Percentiles rank a stretch among this genome's conserved stretches.
Conservation (phyloP, 2,797 vertebrate genomes). For the Gadopsis bispinosus region DNA sequence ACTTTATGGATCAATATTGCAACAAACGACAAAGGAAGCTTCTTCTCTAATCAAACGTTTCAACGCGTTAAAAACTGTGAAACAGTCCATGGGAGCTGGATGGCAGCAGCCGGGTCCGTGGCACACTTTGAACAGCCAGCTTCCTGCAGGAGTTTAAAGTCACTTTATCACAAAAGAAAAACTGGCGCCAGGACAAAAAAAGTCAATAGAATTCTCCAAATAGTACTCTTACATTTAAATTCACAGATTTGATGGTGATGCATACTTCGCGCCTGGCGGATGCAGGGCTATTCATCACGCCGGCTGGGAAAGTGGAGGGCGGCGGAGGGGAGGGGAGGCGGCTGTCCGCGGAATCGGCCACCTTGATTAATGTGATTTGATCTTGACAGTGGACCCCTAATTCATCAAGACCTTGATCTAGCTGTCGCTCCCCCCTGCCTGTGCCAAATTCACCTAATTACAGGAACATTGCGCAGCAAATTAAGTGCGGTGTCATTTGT, state of each 20-base stretch:
- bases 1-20: background rate
- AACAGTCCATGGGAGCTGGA: accelerated
- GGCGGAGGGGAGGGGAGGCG: conserved; percentile 46
- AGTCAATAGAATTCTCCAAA: conserved; percentile 82
- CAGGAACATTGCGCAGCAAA: conserved; percentile 87
- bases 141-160: conserved; percentile 43
- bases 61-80: background rate
- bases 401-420: conserved; percentile 90
- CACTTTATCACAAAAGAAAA: conserved; percentile 65
- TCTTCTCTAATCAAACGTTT: background rate
- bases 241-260: conserved; percentile 85
- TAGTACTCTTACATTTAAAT: conserved; percentile 85
- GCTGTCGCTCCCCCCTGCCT: conserved; percentile 84
- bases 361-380: conserved; percentile 91
- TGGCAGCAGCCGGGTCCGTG: background rate
- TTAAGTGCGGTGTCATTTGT: conserved; percentile 88
- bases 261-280: conserved; percentile 78
- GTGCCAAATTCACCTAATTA: conserved; percentile 93
- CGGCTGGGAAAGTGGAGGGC: conserved; percentile 50
- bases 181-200: conserved; percentile 63
- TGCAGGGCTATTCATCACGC: conserved; percentile 85
- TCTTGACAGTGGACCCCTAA: conserved; percentile 88
- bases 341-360: conserved; percentile 83
- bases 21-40: too few relatives aligned
- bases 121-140: conserved; percentile 27